Conservation (phyloP, 2,797 vertebrate genomes). For the Onychomys leucogaster region DNA sequence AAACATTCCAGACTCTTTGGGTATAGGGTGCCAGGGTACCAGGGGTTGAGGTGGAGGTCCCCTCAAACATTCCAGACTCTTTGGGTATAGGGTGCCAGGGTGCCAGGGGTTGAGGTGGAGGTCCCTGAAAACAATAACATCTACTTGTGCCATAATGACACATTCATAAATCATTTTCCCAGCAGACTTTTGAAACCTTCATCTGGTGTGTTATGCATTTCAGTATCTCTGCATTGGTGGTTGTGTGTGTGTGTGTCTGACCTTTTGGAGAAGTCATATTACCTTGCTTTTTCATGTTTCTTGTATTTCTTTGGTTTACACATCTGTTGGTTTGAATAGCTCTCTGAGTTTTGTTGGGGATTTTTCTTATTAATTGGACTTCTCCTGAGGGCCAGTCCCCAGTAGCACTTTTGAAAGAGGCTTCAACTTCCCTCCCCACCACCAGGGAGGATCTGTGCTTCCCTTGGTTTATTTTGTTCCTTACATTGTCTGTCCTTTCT, state of each 20-base stretch:
- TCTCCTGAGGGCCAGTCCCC: background rate
- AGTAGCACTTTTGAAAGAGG: background rate
- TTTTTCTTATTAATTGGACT: background rate
- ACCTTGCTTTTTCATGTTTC: background rate
- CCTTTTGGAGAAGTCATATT: background rate
- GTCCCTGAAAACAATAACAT: no score
- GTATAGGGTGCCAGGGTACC: no score
- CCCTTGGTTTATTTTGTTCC: background rate
- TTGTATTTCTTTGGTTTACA: background rate
- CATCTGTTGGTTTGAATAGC: background rate
- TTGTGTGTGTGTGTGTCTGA: no score
- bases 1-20: no score
- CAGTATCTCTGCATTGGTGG: background rate
- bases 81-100: no score
- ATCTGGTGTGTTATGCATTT: background rate
- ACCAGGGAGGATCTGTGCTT: no score
- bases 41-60: no score
- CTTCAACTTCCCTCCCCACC: background rate
- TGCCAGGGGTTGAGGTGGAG: no score
- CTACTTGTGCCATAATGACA: background rate
- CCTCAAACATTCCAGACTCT: no score
- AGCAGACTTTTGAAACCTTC: background rate
- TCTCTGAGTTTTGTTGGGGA: background rate
- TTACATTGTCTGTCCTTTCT: background rate
- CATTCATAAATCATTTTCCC: background rate